Evolutionary conservation across 2,888 invertebrate genomes (phyloP).

Genomic region (Drosophila demipolita): DNA sequence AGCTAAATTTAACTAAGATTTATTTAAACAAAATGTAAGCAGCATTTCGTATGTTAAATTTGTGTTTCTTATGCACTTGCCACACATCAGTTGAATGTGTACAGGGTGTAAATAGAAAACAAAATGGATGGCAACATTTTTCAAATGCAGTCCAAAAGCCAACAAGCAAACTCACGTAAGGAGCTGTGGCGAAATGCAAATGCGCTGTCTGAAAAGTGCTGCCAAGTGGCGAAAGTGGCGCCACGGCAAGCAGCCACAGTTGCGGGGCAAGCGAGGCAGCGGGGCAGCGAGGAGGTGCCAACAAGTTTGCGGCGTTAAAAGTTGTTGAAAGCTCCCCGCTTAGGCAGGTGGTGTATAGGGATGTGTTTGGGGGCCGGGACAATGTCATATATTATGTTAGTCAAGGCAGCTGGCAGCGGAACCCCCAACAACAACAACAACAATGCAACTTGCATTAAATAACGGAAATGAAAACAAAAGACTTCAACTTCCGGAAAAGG

Average conservation of each 20-base stretch:
- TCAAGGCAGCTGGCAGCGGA: slow-evolving; percentile 69
- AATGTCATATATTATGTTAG: slow-evolving; percentile 74
- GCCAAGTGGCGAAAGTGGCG: slow-evolving; percentile 59
- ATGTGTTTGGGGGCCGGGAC: slow-evolving; percentile 3
- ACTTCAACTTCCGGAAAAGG: slow-evolving; percentile 73
- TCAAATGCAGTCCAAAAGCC: slow-evolving; percentile 73
- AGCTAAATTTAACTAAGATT: not conserved
- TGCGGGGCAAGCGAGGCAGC: not conserved
- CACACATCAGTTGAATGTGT: not conserved
- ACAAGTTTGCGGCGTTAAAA: slow-evolving; percentile 71
- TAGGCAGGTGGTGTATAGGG: slow-evolving; percentile 11
- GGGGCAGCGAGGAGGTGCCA: slow-evolving; percentile 57
- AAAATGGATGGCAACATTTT: slow-evolving; percentile 51
- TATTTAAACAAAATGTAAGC: not conserved
- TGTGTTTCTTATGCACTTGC: not conserved
- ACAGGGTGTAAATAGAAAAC: not conserved
- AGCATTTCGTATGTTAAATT: not conserved
- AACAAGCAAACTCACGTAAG: slow-evolving; percentile 59
- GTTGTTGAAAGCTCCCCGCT: slow-evolving; percentile 50
- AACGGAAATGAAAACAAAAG: slow-evolving; percentile 82
- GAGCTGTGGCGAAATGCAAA: slow-evolving; percentile 64
- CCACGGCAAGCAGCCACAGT: slow-evolving; percentile 2
- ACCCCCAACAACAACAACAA: slow-evolving; percentile 30
- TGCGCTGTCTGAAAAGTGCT: slow-evolving; percentile 60
- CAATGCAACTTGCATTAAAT: slow-evolving; percentile 76